phyloP scores from a whole-genome alignment of 2,797 vertebrate species.

The Malurus splendens region DNA sequence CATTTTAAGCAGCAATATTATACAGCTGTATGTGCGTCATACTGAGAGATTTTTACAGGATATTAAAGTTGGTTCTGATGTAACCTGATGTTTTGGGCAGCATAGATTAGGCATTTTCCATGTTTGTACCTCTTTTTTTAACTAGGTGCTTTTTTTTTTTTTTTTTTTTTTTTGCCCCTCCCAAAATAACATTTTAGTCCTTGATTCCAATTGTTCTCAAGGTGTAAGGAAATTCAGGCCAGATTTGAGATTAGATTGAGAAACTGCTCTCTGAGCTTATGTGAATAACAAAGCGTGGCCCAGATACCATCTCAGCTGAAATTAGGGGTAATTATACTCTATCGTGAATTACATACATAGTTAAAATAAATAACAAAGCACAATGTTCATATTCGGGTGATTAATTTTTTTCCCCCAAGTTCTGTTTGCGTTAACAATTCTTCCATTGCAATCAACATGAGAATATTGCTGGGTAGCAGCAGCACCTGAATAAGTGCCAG shows the following conservation, averaged over 20 bases:
- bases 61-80: slow-evolving; percentile 73
- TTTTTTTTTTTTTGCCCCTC: not conserved
- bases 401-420: not conserved
- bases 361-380: slow-evolving; percentile 53
- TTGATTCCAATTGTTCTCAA: slow-evolving; percentile 47
- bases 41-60: slow-evolving; percentile 62
- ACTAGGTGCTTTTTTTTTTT: not conserved
- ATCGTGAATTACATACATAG: slow-evolving; percentile 29
- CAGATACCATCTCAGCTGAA: slow-evolving; percentile 27
- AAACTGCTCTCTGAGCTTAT: slow-evolving; percentile 43
- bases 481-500: slow-evolving; percentile 31
- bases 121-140: slow-evolving; percentile 30
- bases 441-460: slow-evolving; percentile 29
- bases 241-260: slow-evolving; percentile 18
- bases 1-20: slow-evolving; percentile 71
- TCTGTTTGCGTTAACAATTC: slow-evolving; percentile 49
- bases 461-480: slow-evolving; percentile 15
- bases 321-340: slow-evolving; percentile 58
- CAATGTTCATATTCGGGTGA: not conserved
- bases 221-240: slow-evolving; percentile 46
- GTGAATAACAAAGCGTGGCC: slow-evolving; percentile 3
- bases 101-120: slow-evolving; percentile 61
- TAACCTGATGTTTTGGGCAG: slow-evolving; percentile 64
- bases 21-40: slow-evolving; percentile 71
- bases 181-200: not conserved